Conservation (phyloP, 2,113 vertebrate species). For the Merops nubicus region DNA sequence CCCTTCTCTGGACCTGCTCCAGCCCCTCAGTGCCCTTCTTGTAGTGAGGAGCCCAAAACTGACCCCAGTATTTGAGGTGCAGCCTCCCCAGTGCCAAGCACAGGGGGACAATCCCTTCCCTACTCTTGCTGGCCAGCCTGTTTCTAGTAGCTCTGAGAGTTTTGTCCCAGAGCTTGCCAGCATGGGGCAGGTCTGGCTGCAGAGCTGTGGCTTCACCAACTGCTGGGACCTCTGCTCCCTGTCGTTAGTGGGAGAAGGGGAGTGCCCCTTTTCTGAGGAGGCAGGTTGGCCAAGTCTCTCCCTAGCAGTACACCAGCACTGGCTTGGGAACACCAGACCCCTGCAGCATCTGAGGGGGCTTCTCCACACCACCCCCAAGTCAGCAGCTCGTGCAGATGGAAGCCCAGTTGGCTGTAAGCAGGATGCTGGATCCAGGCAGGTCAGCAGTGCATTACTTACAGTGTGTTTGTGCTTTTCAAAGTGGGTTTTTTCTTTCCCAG, state of each 20-base stretch:
- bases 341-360: not conserved
- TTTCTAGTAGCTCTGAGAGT: not conserved
- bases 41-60: not conserved
- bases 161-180: not conserved
- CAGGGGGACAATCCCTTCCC: not conserved
- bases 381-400: not conserved
- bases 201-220: not conserved
- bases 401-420: not conserved
- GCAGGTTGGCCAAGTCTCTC: not conserved
- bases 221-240: not conserved
- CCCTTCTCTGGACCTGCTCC: not conserved
- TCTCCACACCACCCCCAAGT: too few relatives aligned
- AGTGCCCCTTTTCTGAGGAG: not conserved
- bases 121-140: accelerated
- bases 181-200: not conserved
- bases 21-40: not conserved
- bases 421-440: not conserved
- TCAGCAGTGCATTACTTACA: not conserved
- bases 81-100: not conserved
- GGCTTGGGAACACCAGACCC: not conserved
- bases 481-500: not conserved
- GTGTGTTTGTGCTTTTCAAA: not conserved
- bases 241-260: not conserved
- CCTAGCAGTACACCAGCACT: not conserved
- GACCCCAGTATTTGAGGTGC: not conserved